phyloP scores from a whole-genome alignment of 2,113 vertebrate species.

The Chascanopsetta lugubris region DNA sequence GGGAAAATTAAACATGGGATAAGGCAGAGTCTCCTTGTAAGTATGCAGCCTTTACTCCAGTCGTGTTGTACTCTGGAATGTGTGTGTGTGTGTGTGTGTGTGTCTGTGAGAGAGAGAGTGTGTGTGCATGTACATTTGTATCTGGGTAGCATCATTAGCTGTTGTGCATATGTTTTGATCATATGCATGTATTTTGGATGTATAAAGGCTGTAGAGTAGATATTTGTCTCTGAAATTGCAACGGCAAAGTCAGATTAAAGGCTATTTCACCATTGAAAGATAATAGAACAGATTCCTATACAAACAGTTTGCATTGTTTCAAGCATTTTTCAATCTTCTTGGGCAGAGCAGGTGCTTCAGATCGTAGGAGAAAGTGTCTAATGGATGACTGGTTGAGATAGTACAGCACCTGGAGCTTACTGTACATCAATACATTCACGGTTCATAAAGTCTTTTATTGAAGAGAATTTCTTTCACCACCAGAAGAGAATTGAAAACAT shows the following conservation, averaged over 20 bases:
- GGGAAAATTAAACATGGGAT: constrained; percentile 23
- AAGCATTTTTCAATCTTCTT: not conserved
- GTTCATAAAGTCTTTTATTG: not conserved
- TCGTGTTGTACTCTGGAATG: constrained; percentile 26
- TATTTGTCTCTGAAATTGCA: constrained; percentile 3
- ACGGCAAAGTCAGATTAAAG: constrained; percentile 3
- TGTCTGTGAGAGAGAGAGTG: constrained; percentile 1
- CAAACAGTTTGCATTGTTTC: not conserved
- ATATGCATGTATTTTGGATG: constrained; percentile 3
- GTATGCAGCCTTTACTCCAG: constrained; percentile 50
- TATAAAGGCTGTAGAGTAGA: not conserved
- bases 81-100: constrained; percentile 25
- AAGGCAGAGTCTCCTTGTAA: constrained; percentile 59
- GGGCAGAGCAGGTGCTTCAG: not conserved
- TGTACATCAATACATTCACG: not conserved
- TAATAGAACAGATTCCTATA: not conserved
- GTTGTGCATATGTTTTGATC: not conserved
- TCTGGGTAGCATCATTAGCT: not conserved
- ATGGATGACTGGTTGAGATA: not conserved
- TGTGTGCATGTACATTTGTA: constrained; percentile 8
- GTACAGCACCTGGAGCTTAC: not conserved
- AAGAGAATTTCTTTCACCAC: too few species aligned
- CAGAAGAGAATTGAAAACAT: too few species aligned
- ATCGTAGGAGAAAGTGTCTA: too few species aligned
- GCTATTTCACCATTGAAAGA: not conserved